Evolutionary conservation across 2,888 invertebrate species (phyloP), one percentile per base, ranked within the genome.

Genomic region (Eilema caniola): DNA sequence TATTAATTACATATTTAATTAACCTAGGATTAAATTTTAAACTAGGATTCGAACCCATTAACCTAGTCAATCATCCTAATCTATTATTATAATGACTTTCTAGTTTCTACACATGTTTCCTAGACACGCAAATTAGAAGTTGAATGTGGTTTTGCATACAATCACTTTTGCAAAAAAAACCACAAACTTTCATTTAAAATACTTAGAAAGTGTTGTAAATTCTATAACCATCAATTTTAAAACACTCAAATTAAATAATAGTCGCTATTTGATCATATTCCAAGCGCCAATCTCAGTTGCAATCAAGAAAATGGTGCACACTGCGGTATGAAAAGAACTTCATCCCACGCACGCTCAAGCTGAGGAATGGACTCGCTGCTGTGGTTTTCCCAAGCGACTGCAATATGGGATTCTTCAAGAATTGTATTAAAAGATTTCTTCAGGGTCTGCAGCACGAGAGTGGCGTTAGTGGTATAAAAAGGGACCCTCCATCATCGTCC

Each of bases 171-270:
- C 33, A 62, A 23, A 23, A 53, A 53, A 8, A 11, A n/a, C 31
- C 20, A 28, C 1, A 14, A 59, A 60, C 60, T 60, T 61, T 61
- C 61, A 62, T 33, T 53, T 53, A 1, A 53, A 53, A 28, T 62
- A 62, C 33, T n/a, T n/a, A n/a, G n/a, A 61, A 61, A 61, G 61
- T 8, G 61, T 61, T n/a, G 31, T 31, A 12, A 33, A 62, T 33
- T 62, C n/a, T 7, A 62, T 33, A 53, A 53, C 20, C 53, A 53
- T 53, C 3, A 47, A 20, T 53, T 53, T 53, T n/a, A 53, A 47
- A n/a, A 20, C 20, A 1, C 53, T 16, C n/a, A n/a, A 53, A 53
- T 53, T n/a, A n/a, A 33, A 33, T 61, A 61, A 33, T 61, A n/a
- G 20, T 61, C 12, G 8, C 31, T n/a, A 60, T 60, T 28, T 20